These are phyloP conservation scores for Brachymystax lenok DNA, from an alignment of 2,797 vertebrate species.

Conservation along the genomic window DNA sequence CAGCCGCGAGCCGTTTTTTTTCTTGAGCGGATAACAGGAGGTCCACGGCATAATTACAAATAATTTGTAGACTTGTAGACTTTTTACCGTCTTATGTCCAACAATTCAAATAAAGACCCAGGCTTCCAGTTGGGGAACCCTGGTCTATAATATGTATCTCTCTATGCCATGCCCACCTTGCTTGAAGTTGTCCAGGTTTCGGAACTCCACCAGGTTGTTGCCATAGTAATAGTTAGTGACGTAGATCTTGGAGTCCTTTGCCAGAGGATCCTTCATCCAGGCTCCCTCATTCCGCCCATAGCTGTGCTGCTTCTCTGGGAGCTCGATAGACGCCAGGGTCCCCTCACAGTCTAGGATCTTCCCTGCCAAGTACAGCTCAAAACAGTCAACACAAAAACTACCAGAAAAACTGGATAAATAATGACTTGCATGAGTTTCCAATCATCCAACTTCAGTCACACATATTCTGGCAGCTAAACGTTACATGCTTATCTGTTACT, in stretches of 20 bases:
- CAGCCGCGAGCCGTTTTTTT: too few species aligned
- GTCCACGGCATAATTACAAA: too few species aligned
- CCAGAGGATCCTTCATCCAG: slow-evolving; percentile 96
- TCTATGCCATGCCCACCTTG: slow-evolving; percentile 80
- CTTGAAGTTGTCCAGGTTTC: slow-evolving; percentile 96
- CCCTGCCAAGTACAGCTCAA: slow-evolving; percentile 47
- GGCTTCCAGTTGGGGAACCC: not conserved
- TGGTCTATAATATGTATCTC: not conserved
- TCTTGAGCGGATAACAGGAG: too few species aligned
- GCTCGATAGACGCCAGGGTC: slow-evolving; percentile 87
- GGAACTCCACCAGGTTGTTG: slow-evolving; percentile 95
- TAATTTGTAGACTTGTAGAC: too few species aligned
- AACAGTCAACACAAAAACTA: slow-evolving; percentile 6
- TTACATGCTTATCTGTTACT: slow-evolving; percentile 6
- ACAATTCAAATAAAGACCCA: not conserved
- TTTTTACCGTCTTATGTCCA: not conserved
- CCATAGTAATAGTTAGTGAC: slow-evolving; percentile 98
- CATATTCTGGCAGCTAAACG: slow-evolving; percentile 14
- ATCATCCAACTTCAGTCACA: slow-evolving; percentile 22
- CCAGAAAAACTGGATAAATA: slow-evolving; percentile 2
- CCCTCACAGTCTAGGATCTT: slow-evolving; percentile 88
- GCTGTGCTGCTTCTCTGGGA: slow-evolving; percentile 88
- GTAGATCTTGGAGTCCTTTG: slow-evolving; percentile 90
- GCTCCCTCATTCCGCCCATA: slow-evolving; percentile 96
- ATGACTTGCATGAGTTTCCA: not conserved